A percentile compares a stretch with the other conserved stretches of the same genome.
Evolutionary conservation across 2,888 invertebrate genomes (phyloP).

Genomic region (Macrosiphum euphorbiae): DNA sequence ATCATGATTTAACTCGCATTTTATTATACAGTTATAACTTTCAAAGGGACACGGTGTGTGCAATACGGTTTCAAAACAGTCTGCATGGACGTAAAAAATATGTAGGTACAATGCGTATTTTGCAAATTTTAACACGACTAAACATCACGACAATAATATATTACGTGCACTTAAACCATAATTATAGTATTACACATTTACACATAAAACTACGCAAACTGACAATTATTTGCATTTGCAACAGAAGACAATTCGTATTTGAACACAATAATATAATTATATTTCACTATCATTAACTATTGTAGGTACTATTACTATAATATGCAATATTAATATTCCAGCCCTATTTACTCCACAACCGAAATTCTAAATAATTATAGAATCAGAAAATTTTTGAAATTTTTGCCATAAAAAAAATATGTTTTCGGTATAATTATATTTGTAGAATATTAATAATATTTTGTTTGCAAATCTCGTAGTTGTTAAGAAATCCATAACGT

Average conservation of each 20-base stretch:
- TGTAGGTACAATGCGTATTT: neutral
- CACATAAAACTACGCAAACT: neutral
- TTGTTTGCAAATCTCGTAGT: neutral
- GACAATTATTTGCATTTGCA: neutral
- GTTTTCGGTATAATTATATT: neutral
- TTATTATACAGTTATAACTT: conserved; percentile 1
- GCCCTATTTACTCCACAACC: too few relatives aligned
- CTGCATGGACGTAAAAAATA: neutral
- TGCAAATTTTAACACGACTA: neutral
- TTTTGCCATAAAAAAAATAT: too few relatives aligned
- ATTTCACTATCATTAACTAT: too few relatives aligned
- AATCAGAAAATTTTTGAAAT: too few relatives aligned
- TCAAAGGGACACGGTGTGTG: neutral
- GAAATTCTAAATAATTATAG: too few relatives aligned
- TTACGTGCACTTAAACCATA: neutral
- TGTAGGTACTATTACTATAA: too few relatives aligned
- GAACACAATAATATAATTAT: too few relatives aligned
- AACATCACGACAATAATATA: neutral
- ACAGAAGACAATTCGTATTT: too few relatives aligned
- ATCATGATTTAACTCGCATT: neutral
- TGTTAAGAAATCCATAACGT: neutral
- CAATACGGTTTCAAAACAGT: neutral
- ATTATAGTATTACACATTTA: neutral
- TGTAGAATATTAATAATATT: neutral
- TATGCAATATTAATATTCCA: too few relatives aligned